Percentiles rank a stretch among this genome's conserved stretches.
Evolutionary conservation across 2,113 vertebrate species (phyloP).

Genomic region (Sclerurus mexicanus): DNA sequence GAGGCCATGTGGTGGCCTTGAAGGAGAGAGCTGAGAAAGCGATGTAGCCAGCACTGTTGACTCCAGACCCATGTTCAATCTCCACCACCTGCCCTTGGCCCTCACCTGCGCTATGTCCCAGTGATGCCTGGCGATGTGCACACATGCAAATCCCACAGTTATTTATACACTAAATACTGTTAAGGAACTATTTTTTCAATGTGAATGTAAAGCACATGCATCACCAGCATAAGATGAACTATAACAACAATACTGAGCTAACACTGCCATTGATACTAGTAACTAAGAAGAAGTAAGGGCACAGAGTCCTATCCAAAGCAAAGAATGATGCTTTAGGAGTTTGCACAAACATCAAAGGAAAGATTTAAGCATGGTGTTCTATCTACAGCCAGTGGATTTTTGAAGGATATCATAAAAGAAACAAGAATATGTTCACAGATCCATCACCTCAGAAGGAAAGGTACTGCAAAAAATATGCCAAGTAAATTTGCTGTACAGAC

Average conservation of each 20-base stretch:
- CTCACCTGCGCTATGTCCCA: background rate
- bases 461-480: background rate
- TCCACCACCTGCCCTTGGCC: background rate
- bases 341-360: background rate
- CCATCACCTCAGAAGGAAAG: background rate
- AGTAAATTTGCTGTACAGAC: background rate
- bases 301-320: background rate
- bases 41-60: background rate
- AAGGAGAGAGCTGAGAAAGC: background rate
- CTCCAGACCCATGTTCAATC: background rate
- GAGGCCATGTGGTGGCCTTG: background rate
- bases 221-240: background rate
- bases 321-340: background rate
- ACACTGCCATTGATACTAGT: fast-evolving
- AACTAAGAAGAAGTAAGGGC: background rate
- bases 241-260: background rate
- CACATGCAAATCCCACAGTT: background rate
- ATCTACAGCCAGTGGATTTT: background rate
- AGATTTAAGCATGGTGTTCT: background rate
- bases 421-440: background rate
- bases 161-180: background rate
- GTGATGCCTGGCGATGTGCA: background rate
- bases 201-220: background rate
- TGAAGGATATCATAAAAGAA: background rate
- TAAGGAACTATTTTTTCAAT: background rate